Evolutionary conservation across 2,113 vertebrate species (phyloP).

Genomic region (Canis aureus): DNA sequence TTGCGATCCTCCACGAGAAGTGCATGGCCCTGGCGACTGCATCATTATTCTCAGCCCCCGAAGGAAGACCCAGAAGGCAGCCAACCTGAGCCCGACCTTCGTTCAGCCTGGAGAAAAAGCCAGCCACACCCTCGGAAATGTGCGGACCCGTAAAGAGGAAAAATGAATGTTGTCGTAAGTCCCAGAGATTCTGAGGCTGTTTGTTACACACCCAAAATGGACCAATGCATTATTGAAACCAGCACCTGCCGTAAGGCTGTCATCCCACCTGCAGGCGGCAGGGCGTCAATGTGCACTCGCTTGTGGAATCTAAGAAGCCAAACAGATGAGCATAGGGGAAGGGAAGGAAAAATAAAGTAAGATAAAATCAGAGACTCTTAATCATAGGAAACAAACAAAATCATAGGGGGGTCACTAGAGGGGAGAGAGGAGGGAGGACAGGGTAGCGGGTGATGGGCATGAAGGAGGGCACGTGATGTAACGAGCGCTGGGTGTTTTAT

Average conservation of each 20-base stretch:
- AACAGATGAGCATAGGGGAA: not conserved
- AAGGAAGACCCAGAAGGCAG: not conserved
- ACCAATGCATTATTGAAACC: rapidly evolving
- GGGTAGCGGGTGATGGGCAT: not conserved
- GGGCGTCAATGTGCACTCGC: not conserved
- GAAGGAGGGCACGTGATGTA: not conserved
- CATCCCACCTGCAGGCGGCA: not conserved
- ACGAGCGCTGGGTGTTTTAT: not conserved
- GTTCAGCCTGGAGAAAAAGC: not conserved
- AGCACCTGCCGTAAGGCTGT: not conserved
- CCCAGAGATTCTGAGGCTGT: not conserved
- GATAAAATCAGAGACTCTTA: not conserved
- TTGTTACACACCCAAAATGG: not conserved
- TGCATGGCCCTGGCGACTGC: too few species aligned
- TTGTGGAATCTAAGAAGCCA: not conserved
- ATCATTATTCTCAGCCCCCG: not conserved
- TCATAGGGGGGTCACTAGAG: not conserved
- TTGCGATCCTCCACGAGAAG: not conserved
- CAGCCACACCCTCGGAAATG: rapidly evolving
- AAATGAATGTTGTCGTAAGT: not conserved
- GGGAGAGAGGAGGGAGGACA: not conserved
- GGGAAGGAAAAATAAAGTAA: not conserved
- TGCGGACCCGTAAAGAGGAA: not conserved
- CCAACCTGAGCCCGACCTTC: not conserved
- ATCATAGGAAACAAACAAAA: not conserved